These are phyloP conservation scores for Danaus melanippus DNA, from an alignment of 1,140 invertebrate genomes.

Conservation along the genomic window DNA sequence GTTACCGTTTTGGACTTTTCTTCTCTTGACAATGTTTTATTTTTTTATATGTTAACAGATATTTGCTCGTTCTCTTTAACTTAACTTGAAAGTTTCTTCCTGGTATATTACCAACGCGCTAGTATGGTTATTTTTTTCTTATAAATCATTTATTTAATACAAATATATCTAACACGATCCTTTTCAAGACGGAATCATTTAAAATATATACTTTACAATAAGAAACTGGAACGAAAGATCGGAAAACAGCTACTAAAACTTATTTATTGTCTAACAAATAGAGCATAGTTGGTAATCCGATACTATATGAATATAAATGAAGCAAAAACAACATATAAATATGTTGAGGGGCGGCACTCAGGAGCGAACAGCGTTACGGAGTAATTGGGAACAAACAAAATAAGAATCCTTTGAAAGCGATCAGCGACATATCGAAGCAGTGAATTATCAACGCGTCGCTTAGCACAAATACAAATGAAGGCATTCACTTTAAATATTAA, in stretches of 20 bases:
- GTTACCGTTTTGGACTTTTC: slow-evolving; percentile 44
- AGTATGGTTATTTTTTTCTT: no score
- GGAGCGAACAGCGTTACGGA: slow-evolving; percentile 10
- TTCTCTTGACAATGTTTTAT: slow-evolving; percentile 28
- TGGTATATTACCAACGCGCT: no score
- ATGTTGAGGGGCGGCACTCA: slow-evolving; percentile 14
- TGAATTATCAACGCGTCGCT: slow-evolving; percentile 53
- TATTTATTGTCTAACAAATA: slow-evolving; percentile 21
- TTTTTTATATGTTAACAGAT: slow-evolving; percentile 33
- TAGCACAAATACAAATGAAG: slow-evolving; percentile 58
- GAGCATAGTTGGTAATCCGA: slow-evolving; percentile 15
- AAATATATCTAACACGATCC: no score
- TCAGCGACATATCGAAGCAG: slow-evolving; percentile 40
- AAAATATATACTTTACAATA: no score
- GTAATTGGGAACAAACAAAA: slow-evolving; percentile 34
- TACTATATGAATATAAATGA: slow-evolving; percentile 37
- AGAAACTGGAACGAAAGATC: no score
- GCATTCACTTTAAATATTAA: slow-evolving; percentile 61
- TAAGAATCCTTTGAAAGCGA: slow-evolving; percentile 34
- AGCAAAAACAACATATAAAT: slow-evolving; percentile 28
- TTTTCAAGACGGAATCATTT: no score
- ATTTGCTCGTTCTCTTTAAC: no score
- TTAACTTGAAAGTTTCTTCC: no score
- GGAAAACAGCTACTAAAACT: not conserved
- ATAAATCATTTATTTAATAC: no score